Base-by-base conservation (phyloP, 2,888 invertebrate species). In the Lepidonotus clava region DNA sequence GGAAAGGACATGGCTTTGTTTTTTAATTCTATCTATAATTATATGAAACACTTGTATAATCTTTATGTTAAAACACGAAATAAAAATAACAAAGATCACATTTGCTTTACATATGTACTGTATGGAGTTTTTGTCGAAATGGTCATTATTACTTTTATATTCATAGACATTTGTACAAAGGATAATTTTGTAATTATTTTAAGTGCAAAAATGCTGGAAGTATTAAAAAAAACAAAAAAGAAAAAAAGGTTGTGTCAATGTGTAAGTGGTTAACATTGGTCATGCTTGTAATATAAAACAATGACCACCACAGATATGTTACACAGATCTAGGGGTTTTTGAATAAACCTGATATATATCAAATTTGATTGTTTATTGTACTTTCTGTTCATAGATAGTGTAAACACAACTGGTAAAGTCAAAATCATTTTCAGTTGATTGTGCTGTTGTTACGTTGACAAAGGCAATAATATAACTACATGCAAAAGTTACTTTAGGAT, bases 61-160 rank as follows among this genome's bases (percentile, higher is more conserved):
- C 66, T 34, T 18, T 71, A 71, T 36, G 38, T 71, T 71, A 36
- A 71, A 71, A 38, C 34, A 5, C 24, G 71, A 71, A 61, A 71
- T 71, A 38, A 18, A 14, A 36, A 71, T 71, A 34, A 71, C 66
- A 66, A 1, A 66, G 4, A 66, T 2, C 34, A 71, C 24, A 24
- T 71, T 71, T 71, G 71, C 71, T 71, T 71, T 71, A 71, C 36
- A 38, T 71, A 71, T 71, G 36, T 71, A 14, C 34, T 71, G 71
- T 71, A 71, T 11, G 71, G n/a, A 36, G 71, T 71, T 71, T 56
- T 38, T 38, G 71, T 38, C 71, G n/a, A 38, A 71, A 71, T 36
- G 71, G 71, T 71, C 71, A 71, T 71, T 71, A 71, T 71, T 71
- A 71, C 71, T 71, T 71, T 71, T 71, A 71, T 71, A 71, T 71